Conservation (phyloP, 1,140 invertebrate genomes). For the Trachymyrmex septentrionalis region DNA sequence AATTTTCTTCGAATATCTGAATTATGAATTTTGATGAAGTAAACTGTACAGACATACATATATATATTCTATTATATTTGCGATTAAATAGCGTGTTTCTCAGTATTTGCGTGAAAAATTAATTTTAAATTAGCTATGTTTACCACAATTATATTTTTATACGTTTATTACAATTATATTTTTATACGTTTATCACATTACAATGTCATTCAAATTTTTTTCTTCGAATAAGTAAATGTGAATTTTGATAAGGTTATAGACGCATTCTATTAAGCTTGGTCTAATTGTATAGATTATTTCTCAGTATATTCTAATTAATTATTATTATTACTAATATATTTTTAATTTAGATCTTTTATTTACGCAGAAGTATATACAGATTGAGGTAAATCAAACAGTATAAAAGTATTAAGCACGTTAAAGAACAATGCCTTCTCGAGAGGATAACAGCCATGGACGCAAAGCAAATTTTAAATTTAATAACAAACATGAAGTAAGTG, state of each 20-base stretch:
- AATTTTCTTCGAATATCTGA: too few relatives aligned
- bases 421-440: slow-evolving; percentile 74
- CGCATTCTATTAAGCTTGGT: background rate
- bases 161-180: background rate
- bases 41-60: too few relatives aligned
- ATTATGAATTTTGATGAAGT: too few relatives aligned
- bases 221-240: background rate
- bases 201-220: background rate
- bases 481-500: slow-evolving; percentile 76
- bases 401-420: background rate
- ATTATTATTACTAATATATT: background rate
- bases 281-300: background rate
- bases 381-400: background rate
- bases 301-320: background rate
- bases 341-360: background rate
- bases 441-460: slow-evolving; percentile 64
- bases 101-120: background rate
- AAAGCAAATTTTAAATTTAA: slow-evolving; percentile 77
- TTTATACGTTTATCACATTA: background rate
- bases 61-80: too few relatives aligned
- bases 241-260: background rate
- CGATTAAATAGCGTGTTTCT: too few relatives aligned
- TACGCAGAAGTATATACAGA: background rate
- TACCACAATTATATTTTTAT: background rate
- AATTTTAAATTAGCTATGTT: background rate